phyloP scores from a whole-genome alignment of 2,888 invertebrate species.

The Tillus elongatus region DNA sequence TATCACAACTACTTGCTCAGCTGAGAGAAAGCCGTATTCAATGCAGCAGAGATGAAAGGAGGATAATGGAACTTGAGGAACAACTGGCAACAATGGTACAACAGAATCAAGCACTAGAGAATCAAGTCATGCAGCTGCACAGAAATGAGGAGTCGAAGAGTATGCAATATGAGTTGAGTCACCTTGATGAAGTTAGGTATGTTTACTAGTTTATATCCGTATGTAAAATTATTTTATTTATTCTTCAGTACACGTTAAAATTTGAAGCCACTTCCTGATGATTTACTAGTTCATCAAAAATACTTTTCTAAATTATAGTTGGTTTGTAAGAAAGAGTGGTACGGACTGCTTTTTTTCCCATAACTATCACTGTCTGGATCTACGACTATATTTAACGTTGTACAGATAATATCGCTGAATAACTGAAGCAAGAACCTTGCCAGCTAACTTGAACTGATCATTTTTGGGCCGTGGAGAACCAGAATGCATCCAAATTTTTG shows the following conservation, averaged over 20 bases:
- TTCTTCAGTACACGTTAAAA: slow-evolving; percentile 1
- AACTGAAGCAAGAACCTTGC: too few relatives aligned
- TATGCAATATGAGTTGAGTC: slow-evolving; percentile 73
- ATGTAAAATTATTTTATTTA: neutral
- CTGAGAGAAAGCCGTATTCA: slow-evolving; percentile 60
- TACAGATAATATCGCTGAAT: too few relatives aligned
- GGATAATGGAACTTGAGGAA: slow-evolving; percentile 66
- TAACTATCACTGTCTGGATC: too few relatives aligned
- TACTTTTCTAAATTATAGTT: too few relatives aligned
- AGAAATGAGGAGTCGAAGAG: slow-evolving; percentile 71
- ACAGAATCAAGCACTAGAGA: slow-evolving; percentile 62
- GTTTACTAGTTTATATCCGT: slow-evolving; percentile 14
- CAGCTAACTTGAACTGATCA: too few relatives aligned
- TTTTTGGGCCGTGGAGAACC: too few relatives aligned
- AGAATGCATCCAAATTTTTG: too few relatives aligned
- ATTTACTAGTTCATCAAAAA: neutral
- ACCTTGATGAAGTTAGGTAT: slow-evolving; percentile 78
- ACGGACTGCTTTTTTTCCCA: too few relatives aligned
- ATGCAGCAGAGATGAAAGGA: slow-evolving; percentile 61
- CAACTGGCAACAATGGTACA: slow-evolving; percentile 62
- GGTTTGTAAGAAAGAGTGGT: too few relatives aligned
- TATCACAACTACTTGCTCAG: slow-evolving; percentile 54
- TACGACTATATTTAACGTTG: too few relatives aligned
- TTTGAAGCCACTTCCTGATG: neutral
- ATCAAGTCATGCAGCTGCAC: slow-evolving; percentile 56